phyloP scores from a whole-genome alignment of 2,113 vertebrate species.

The Piprites chloris region DNA sequence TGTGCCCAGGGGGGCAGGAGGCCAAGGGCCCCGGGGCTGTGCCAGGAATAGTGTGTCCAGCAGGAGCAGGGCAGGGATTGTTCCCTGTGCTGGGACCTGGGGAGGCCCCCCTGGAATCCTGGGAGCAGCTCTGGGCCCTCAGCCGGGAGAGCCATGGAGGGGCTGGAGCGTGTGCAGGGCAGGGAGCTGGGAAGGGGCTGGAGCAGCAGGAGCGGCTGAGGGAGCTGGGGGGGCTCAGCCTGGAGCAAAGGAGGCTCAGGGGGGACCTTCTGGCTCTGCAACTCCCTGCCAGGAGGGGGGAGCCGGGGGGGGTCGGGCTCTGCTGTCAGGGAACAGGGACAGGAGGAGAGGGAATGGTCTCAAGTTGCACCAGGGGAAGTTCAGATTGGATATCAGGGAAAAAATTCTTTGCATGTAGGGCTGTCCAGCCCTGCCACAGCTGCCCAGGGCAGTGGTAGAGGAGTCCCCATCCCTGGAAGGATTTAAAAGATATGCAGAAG shows the following conservation, averaged over 20 bases:
- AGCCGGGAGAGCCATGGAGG: rapidly evolving
- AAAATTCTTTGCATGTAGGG: neutral
- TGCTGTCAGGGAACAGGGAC: neutral
- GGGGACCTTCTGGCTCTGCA: neutral
- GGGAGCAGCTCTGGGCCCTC: neutral
- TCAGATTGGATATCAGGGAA: neutral
- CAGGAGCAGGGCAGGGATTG: neutral
- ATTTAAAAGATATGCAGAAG: rapidly evolving
- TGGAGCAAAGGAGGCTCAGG: neutral
- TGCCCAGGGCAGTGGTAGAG: neutral
- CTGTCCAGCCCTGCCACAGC: neutral
- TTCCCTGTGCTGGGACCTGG: neutral
- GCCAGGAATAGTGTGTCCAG: neutral
- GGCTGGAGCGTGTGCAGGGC: rapidly evolving
- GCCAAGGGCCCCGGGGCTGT: rapidly evolving
- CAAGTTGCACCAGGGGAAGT: rapidly evolving
- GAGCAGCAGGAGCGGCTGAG: too few species aligned
- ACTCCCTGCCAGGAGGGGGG: neutral
- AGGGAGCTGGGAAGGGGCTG: neutral
- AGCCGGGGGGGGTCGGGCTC: neutral
- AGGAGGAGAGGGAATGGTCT: rapidly evolving
- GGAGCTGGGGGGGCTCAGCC: neutral
- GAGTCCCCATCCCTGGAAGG: neutral
- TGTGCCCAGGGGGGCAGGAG: neutral
- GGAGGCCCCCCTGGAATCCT: rapidly evolving